phyloP scores from a whole-genome alignment of 2,888 invertebrate genomes.

The Caenorhabditis sp. region DNA sequence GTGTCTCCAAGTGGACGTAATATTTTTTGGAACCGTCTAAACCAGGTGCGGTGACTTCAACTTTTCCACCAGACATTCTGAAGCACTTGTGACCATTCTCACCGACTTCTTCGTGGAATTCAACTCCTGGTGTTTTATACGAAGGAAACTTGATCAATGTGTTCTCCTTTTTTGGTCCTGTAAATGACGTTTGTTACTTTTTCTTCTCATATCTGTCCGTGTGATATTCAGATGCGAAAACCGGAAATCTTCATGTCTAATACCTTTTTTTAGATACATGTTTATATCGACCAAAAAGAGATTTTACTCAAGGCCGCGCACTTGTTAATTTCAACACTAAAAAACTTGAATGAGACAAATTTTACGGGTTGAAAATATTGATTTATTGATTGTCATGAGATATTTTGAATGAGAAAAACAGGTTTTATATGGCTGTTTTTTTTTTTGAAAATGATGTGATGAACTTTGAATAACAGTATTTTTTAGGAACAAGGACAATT shows the following conservation, averaged over 20 bases:
- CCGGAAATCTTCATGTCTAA: slow-evolving; percentile 5
- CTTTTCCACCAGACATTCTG: slow-evolving; percentile 69
- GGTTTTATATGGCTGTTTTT: background rate
- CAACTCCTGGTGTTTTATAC: slow-evolving; percentile 62
- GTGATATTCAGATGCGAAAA: background rate
- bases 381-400: background rate
- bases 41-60: slow-evolving; percentile 56
- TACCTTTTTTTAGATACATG: background rate
- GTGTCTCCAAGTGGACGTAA: slow-evolving; percentile 69
- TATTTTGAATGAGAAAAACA: background rate
- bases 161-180: slow-evolving; percentile 60
- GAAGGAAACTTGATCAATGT: slow-evolving; percentile 68
- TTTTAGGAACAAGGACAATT: no score
- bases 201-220: no score
- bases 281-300: background rate
- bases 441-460: background rate
- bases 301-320: background rate
- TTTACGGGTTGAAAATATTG: background rate
- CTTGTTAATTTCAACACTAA: background rate
- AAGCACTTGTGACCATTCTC: slow-evolving; percentile 65
- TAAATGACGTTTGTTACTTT: no score
- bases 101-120: slow-evolving; percentile 55
- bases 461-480: background rate
- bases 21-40: slow-evolving; percentile 66
- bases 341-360: background rate